Evolutionary conservation across 2,113 vertebrate species (phyloP).

Genomic region (Macrotus californicus): DNA sequence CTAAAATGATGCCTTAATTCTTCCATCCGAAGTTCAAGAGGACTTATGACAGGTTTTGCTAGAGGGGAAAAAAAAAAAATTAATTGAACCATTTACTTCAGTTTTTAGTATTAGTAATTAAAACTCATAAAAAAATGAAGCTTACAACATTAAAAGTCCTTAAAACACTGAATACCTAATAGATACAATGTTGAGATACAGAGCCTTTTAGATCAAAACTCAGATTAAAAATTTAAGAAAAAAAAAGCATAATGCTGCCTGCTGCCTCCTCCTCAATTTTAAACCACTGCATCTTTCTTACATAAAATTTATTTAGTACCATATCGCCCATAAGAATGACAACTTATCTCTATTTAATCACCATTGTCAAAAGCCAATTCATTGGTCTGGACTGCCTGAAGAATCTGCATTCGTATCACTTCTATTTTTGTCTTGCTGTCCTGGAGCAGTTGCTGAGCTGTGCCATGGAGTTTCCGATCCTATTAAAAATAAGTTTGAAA

Average conservation of each 20-base stretch:
- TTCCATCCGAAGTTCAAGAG: conserved; percentile 97
- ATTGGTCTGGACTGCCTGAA: conserved; percentile 94
- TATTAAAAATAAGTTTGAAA: conserved; percentile 73
- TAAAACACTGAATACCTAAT: conserved; percentile 7
- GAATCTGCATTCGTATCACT: conserved; percentile 99
- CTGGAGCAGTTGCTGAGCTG: conserved; percentile 98
- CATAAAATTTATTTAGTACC: background rate
- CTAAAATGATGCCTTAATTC: conserved; percentile 96
- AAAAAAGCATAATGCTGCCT: background rate
- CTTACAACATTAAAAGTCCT: background rate
- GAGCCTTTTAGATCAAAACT: background rate
- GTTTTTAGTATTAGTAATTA: conserved; percentile 35
- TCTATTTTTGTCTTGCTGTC: conserved; percentile 99
- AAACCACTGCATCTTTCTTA: background rate
- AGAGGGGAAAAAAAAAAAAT: conserved; percentile 62
- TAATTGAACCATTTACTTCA: conserved; percentile 52
- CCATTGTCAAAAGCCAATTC: conserved; percentile 96
- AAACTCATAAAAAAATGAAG: conserved; percentile 39
- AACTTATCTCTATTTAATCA: conserved; percentile 83
- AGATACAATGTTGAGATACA: conserved; percentile 10
- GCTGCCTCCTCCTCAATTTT: background rate
- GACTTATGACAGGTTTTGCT: conserved; percentile 97
- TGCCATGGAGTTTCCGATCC: conserved; percentile 96
- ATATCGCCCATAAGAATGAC: conserved; percentile 12
- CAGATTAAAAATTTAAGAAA: background rate